Base-by-base conservation (phyloP, 2,113 vertebrate species). In the Chiloscyllium plagiosum region DNA sequence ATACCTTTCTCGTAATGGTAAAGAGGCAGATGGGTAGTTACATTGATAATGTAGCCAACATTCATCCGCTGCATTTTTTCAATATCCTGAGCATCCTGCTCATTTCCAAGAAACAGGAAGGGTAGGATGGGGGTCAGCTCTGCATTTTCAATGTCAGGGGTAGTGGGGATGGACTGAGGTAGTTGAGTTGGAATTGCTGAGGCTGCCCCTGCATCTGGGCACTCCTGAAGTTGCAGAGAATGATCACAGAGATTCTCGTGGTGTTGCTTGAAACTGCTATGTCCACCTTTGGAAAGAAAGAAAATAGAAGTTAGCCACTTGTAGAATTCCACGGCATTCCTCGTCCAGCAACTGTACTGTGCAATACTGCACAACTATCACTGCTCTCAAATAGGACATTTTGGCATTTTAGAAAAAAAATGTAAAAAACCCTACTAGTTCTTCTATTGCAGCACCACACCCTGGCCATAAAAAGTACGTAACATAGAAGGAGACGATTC, bases 11-110 rank as follows among this genome's bases (percentile, higher is more conserved):
- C 99, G 0, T 99, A 99, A 97, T 99, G 99, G 97, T 98, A 99
- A 24, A 99, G 99, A 26, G 99, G 99, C 95, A 99, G 98, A 97
- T 99, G 99, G 0, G 99, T 99, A 97, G 99, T 99, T 96, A 99
- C 99, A 0, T 99, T 99, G 76, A 99, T 98, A 97, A 99, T 96
- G 0, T 98, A 99, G 96, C 98, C 98, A 0, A 99, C 98, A 98
- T 99, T 99, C 96, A 98, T 96, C 97, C 98, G 98, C 97, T 98
- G 99, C 98, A 99, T 98, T 96, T 98, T 97, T 96, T 98, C 98
- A 97, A 98, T 97, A 98, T 99, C 98, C 97, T 99, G 98, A 95
- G 99, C 99, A 0, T 99, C 99, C 0, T 98, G 98, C 97, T 99
- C 99, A 0, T 99, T 99, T 96, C 99, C 99, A 0, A 99, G 98